These are phyloP conservation scores for Apis laboriosa DNA, from an alignment of 1,140 invertebrate genomes.

Conservation along the genomic window DNA sequence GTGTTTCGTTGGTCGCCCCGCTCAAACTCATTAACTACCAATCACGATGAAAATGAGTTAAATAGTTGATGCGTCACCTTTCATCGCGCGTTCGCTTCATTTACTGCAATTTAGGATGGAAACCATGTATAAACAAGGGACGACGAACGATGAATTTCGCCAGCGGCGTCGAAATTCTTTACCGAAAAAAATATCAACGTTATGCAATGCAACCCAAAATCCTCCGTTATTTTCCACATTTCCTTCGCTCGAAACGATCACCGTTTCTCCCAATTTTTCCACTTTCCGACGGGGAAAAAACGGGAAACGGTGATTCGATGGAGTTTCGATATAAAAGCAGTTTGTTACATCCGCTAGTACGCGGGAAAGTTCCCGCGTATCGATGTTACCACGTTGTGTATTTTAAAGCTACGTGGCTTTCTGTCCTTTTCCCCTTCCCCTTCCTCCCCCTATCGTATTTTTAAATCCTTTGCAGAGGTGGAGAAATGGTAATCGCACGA, in stretches of 20 bases:
- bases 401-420: neutral
- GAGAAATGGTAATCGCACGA: too few species aligned
- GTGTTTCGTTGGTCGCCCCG: constrained; percentile 9
- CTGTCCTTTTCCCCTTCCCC: neutral
- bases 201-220: too few species aligned
- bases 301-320: neutral
- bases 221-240: too few species aligned
- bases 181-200: neutral
- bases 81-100: constrained; percentile 1
- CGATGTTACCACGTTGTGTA: neutral
- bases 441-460: neutral
- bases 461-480: constrained; percentile 1
- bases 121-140: neutral
- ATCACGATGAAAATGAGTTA: constrained; percentile 31
- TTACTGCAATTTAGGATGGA: constrained; percentile 18
- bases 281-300: neutral
- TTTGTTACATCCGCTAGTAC: neutral
- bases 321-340: too few species aligned
- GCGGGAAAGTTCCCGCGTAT: neutral
- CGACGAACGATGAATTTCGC: neutral
- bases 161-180: neutral
- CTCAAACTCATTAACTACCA: constrained; percentile 32
- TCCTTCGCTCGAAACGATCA: too few species aligned
- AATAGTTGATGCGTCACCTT: constrained; percentile 16
- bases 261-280: neutral